A percentile compares a stretch with the other conserved stretches of the same genome.
phyloP scores from a whole-genome alignment of 2,888 invertebrate species.

The Drosophila flavopinicola region DNA sequence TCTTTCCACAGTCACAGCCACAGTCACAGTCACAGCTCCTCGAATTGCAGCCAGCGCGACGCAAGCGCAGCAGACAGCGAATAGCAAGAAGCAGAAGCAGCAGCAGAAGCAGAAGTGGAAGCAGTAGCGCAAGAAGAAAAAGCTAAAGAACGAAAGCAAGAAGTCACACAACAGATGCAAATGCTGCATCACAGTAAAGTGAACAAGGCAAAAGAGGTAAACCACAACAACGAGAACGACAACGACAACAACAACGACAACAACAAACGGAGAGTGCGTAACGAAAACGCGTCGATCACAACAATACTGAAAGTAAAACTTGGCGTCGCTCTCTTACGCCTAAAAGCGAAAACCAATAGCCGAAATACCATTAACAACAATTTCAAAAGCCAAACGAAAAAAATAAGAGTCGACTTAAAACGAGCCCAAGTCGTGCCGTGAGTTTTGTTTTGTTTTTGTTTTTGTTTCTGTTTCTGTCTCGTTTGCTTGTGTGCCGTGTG shows the following conservation, averaged over 20 bases:
- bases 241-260: conserved; percentile 2
- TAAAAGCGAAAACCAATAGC: conserved; percentile 46
- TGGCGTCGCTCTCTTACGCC: conserved; percentile 17
- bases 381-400: too few relatives aligned
- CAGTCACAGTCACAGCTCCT: conserved; percentile 8
- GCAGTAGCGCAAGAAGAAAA: background rate
- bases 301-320: conserved; percentile 50
- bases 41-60: conserved; percentile 28
- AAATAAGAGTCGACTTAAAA: conserved; percentile 16
- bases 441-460: conserved; percentile 21
- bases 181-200: conserved; percentile 14
- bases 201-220: conserved; percentile 27
- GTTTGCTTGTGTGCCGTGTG: conserved; percentile 13
- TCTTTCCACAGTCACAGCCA: conserved; percentile 30
- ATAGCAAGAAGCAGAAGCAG: background rate
- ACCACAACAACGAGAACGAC: conserved; percentile 4
- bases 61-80: conserved; percentile 32
- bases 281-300: conserved; percentile 13
- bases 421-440: conserved; percentile 17
- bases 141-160: conserved; percentile 5
- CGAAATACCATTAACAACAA: conserved; percentile 37
- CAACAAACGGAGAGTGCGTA: too few relatives aligned
- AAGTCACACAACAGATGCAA: background rate
- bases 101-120: conserved; percentile 4
- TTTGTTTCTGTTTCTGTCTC: conserved; percentile 29